Evolutionary conservation across 1,140 invertebrate genomes (phyloP), one percentile per base, ranked within the genome.

Genomic region (Calliopsis andreniformis): DNA sequence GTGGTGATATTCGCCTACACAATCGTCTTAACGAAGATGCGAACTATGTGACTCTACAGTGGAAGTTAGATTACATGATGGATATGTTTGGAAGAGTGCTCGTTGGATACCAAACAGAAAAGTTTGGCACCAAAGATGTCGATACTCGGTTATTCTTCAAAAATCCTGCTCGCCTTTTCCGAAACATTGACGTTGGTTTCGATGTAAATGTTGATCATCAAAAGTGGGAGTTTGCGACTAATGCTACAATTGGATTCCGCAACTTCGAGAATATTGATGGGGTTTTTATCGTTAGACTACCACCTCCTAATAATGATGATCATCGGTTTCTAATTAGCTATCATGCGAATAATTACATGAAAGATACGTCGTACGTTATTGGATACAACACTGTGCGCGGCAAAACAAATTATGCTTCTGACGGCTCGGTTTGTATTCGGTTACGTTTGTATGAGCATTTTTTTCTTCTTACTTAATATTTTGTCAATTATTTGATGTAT

Each of bases 291-390:
- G 86, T 94, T 0, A 93, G 93, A 62, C 86, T 95, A 2, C 95
- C 95, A 4, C 93, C 94, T 58, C 94, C 94, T 2, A 92, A 94
- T 71, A 92, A 94, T 25, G 94, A 95, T 62, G 90, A 94, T 6
- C 94, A 95, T 84, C 93, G 93, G 25, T 72, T 95, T 2, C 87
- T 91, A 47, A 86, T 94, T 0, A 93, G 92, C 14, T 91, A 92
- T 76, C 87, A 92, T 42, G 92, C 90, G 2, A 84, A 84, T 1
- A 76, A 87, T 7, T 78, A 86, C 0, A 39, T 91, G 4, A 87
- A 90, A 16, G 72, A 92, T n/a, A 85, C 91, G 16, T 88, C 85
- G 0, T 85, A 94, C 43, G 82, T 91, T 0, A 87, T 93, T 7
- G 89, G 91, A 42, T 95, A 94, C 79, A 92, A 85, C n/a, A 91